Evolutionary conservation across 1,140 invertebrate genomes (phyloP), one percentile per base, ranked within the genome.

Genomic region (Copidosoma floridanum): DNA sequence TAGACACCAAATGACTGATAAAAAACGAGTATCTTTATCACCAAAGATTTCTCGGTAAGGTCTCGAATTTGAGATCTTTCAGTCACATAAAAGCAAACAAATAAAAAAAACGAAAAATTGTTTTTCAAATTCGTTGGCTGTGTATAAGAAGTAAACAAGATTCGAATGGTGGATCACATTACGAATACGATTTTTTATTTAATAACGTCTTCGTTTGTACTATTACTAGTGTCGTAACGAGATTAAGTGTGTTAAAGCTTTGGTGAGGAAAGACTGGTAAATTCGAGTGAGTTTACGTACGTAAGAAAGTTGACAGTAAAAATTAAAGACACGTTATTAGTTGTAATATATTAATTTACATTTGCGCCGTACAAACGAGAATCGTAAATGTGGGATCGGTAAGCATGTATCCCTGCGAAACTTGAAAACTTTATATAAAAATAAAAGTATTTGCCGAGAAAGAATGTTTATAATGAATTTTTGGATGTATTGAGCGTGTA

Each of bases 51-150:
- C 51, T 54, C 37, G 35, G n/a, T 12, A n/a, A n/a, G n/a, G n/a
- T n/a, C n/a, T n/a, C n/a, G n/a, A n/a, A n/a, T n/a, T n/a, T n/a
- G 44, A 24, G 41, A 43, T 50, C 35, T 55, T 26, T 20, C 2
- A 60, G 29, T 37, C 41, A 35, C 35, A 44, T 61, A 47, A 53
- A 59, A 47, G 8, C 24, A 35, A 61, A 51, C 26, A 44, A 59
- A 59, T 5, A 43, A 51, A 32, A 32, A 18, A 40, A 38, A 59
- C 18, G 10, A 35, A 29, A 50, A 60, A 56, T 54, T 54, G 55
- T 48, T 46, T 56, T 62, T 57, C 41, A 56, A 62, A 56, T 62
- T 56, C 29, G 53, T 62, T 62, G 60, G 60, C 60, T 62, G 60
- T 62, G 60, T 62, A 52, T 62, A 56, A 32, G 46, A 56, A 48